phyloP scores from a whole-genome alignment of 1,140 invertebrate genomes.

The Bombus huntii region DNA sequence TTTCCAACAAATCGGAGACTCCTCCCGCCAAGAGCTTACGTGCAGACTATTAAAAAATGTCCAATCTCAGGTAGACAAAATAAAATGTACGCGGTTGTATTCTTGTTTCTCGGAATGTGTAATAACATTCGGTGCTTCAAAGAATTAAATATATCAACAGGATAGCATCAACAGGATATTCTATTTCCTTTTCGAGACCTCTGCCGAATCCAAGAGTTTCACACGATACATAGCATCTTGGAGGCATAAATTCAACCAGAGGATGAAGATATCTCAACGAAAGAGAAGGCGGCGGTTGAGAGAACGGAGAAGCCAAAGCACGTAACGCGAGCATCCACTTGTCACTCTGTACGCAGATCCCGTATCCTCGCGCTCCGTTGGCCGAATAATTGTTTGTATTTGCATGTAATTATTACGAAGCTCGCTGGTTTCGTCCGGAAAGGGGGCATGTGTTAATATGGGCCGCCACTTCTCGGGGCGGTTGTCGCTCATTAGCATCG shows the following conservation, averaged over 20 bases:
- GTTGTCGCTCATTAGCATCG: constrained; percentile 61
- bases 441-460: constrained; percentile 53
- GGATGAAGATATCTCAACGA: neutral
- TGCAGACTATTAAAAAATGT: neutral
- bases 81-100: neutral
- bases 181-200: too few relatives aligned
- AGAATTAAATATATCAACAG: neutral
- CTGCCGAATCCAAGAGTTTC: neutral
- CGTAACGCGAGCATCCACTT: neutral
- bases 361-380: neutral
- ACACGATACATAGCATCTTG: neutral
- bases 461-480: constrained; percentile 45
- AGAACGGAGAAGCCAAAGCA: neutral
- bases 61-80: neutral
- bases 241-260: neutral
- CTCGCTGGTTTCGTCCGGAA: neutral
- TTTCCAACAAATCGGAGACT: neutral
- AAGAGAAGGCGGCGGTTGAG: neutral
- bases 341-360: neutral
- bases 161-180: too few relatives aligned
- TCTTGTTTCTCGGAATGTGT: neutral
- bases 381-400: constrained; percentile 67
- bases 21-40: neutral
- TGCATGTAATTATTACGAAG: constrained; percentile 63
- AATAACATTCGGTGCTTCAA: neutral